Conservation (phyloP, 2,888 invertebrate genomes). For the Matsumyia berberina region DNA sequence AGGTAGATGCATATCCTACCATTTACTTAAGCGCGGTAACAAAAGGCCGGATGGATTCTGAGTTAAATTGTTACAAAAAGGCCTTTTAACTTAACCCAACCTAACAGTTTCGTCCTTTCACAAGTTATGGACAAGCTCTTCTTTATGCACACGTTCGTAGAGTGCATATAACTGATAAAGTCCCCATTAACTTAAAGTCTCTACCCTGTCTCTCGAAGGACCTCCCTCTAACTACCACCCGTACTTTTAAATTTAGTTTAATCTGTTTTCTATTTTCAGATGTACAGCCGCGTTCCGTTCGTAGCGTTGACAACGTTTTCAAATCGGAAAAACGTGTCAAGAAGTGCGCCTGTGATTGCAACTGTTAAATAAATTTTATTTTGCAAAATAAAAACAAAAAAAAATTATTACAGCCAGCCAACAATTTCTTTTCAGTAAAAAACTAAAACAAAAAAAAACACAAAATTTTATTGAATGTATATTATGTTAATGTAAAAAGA, state of each 20-base stretch:
- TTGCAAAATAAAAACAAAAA: conserved; percentile 19
- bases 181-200: too few relatives aligned
- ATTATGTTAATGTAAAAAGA: conserved; percentile 75
- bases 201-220: background rate
- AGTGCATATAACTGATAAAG: too few relatives aligned
- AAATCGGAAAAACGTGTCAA: conserved; percentile 88
- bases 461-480: conserved; percentile 76
- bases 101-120: too few relatives aligned
- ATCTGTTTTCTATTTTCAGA: conserved; percentile 85
- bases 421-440: conserved; percentile 61
- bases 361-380: conserved; percentile 84
- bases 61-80: too few relatives aligned
- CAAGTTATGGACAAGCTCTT: too few relatives aligned
- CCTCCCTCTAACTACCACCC: background rate
- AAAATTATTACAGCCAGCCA: conserved; percentile 67
- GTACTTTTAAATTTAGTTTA: conserved; percentile 4
- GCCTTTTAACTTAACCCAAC: too few relatives aligned
- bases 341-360: conserved; percentile 91
- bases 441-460: conserved; percentile 43
- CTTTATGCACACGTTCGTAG: too few relatives aligned
- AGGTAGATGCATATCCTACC: too few relatives aligned
- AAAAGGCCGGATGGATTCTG: too few relatives aligned
- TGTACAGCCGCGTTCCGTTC: conserved; percentile 92
- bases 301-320: conserved; percentile 86
- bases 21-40: too few relatives aligned